A percentile compares a stretch with the other conserved stretches of the same genome.
phyloP scores from a whole-genome alignment of 2,797 vertebrate genomes.

The Falco columbarius region DNA sequence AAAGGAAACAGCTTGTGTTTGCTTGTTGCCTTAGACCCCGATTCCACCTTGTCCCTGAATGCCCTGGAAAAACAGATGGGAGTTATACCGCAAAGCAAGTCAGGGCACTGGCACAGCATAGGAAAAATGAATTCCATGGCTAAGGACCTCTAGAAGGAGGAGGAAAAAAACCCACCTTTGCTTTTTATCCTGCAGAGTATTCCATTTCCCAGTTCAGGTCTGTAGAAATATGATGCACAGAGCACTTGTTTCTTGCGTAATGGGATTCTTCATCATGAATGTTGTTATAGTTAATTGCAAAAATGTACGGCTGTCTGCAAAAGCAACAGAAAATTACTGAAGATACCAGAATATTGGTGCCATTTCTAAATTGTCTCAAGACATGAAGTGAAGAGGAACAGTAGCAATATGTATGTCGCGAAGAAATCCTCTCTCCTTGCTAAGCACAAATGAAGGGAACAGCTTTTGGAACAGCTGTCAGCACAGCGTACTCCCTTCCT shows the following conservation, averaged over 20 bases:
- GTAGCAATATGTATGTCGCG: neutral
- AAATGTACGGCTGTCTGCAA: constrained; percentile 1
- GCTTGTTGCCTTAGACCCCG: neutral
- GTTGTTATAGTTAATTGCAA: neutral
- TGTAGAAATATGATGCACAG: neutral
- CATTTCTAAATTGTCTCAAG: neutral
- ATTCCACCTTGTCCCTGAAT: constrained; percentile 60
- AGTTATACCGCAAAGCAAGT: neutral
- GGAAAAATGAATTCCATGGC: neutral
- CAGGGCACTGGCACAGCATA: neutral
- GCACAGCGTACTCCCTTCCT: neutral
- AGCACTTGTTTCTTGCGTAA: neutral
- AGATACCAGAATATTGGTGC: neutral
- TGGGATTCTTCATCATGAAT: neutral
- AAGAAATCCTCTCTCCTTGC: neutral
- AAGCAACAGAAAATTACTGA: neutral
- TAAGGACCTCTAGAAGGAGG: neutral
- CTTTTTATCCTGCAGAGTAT: neutral
- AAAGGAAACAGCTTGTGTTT: constrained; percentile 64
- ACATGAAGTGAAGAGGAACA: neutral
- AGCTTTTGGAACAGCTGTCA: neutral
- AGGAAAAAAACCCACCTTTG: rapidly evolving
- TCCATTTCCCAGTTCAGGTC: neutral
- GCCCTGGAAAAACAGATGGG: constrained; percentile 66
- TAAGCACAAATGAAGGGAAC: neutral